Evolutionary conservation across 2,797 vertebrate species (phyloP), one percentile per base, ranked within the genome.

Genomic region (Pangasius djambal): DNA sequence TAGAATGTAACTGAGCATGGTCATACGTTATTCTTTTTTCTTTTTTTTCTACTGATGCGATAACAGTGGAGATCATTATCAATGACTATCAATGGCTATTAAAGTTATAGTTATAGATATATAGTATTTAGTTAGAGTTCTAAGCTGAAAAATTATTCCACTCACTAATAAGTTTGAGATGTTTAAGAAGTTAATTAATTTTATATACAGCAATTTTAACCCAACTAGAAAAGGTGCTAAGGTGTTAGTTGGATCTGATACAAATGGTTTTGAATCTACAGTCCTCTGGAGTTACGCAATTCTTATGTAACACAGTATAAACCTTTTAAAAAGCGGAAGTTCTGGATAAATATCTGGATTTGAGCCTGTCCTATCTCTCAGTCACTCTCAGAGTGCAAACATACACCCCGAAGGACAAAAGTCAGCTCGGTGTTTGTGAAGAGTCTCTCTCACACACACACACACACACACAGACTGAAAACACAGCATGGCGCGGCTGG

Each of bases 341-440:
- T 44, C 37, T 15, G n/a, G n/a, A 61, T 82, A 16, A 67, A 57
- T 48, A 77, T 72, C 22, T 1, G 3, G 6, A 85, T 40, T 67
- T 31, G 48, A 69, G 31, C 75, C 55, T 0, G 15, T 55, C 59
- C 25, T 84, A 63, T 85, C 81, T 75, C 86, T 50, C 70, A 44
- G 22, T 84, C 52, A 81, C 81, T 75, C 86, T 50, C 70, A 44
- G 22, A 83, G 20, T 55, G 86, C 78, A 85, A 63, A 88, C 81
- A 79, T 85, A 72, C 55, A 88, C 87, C 34, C 28, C 6, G 6
- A 25, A 88, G 89, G 78, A 82, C 89, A 90, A 90, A 90, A 88
- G 89, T 88, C 83, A 88, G 8, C 34, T 52, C 28, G 4, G 31
- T 31, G 18, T 57, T 85, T 81, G n/a, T 78, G 34, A 67, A 22